Evolutionary conservation across 2,888 invertebrate species (phyloP).

Genomic region (Rhodophaea formosa): DNA sequence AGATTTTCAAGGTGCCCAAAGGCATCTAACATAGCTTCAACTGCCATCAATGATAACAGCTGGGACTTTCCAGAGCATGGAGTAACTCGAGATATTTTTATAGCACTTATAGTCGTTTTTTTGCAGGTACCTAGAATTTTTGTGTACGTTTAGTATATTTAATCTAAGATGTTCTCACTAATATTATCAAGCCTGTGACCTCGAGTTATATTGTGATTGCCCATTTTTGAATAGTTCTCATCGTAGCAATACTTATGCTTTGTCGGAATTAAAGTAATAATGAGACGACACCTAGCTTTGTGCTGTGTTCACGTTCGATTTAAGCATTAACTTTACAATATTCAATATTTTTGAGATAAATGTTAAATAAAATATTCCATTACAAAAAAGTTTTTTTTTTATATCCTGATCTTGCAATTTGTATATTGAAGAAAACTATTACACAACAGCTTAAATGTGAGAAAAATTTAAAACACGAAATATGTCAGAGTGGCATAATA

Average conservation of each 20-base stretch:
- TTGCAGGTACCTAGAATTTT: no score
- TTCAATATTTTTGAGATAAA: conserved; percentile 60
- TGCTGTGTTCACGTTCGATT: conserved; percentile 33
- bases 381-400: conserved; percentile 26
- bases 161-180: neutral
- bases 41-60: no score
- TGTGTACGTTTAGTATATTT: no score
- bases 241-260: neutral
- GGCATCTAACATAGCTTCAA: no score
- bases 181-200: neutral
- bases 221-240: neutral
- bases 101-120: no score
- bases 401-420: neutral
- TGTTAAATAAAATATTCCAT: conserved; percentile 39
- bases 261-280: conserved; percentile 4
- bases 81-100: no score
- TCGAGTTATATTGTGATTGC: neutral
- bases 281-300: conserved; percentile 29
- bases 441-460: no score
- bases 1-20: no score
- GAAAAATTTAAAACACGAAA: no score
- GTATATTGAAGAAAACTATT: neutral
- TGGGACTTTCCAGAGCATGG: no score
- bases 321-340: conserved; percentile 34
- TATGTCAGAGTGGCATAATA: no score